phyloP scores from a whole-genome alignment of 2,797 vertebrate genomes.

The Borostomias antarcticus region DNA sequence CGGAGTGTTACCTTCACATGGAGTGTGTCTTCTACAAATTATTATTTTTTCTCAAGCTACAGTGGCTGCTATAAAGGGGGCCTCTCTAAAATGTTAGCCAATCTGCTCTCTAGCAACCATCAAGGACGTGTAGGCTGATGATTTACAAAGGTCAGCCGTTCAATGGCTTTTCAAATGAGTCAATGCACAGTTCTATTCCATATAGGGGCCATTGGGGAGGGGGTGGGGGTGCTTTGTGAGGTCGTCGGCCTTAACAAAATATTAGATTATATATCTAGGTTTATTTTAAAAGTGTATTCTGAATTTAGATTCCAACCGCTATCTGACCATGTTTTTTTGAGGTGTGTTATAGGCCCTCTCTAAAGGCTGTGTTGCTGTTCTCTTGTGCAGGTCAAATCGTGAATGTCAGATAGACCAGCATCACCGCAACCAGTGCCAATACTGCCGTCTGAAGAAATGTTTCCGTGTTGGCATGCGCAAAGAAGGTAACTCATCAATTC shows the following conservation, averaged over 20 bases:
- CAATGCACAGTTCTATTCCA: conserved; percentile 60
- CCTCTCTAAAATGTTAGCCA: conserved; percentile 49
- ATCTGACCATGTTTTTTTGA: no score
- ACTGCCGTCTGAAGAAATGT: conserved; percentile 95
- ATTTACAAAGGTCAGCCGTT: conserved; percentile 78
- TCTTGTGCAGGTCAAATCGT: conserved; percentile 85
- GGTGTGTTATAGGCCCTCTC: neutral
- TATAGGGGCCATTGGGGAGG: conserved; percentile 34
- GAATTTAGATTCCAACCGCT: no score
- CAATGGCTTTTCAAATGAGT: conserved; percentile 58
- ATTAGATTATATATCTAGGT: neutral
- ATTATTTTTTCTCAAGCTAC: neutral
- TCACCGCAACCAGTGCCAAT: conserved; percentile 97
- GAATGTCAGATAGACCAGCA: conserved; percentile 98
- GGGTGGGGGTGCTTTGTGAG: neutral
- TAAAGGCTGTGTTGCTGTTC: conserved; percentile 6
- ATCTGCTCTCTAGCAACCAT: conserved; percentile 56
- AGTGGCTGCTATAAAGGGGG: conserved; percentile 23
- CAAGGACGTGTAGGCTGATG: conserved; percentile 69
- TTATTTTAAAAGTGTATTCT: no score
- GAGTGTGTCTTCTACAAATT: neutral
- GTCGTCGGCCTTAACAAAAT: neutral
- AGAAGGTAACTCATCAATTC: conserved; percentile 82
- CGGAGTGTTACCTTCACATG: no score
- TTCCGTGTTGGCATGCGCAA: conserved; percentile 97